Percentiles rank a stretch among this genome's conserved stretches.
phyloP scores from a whole-genome alignment of 1,140 invertebrate species.

The Ctenoplectra terminalis region DNA sequence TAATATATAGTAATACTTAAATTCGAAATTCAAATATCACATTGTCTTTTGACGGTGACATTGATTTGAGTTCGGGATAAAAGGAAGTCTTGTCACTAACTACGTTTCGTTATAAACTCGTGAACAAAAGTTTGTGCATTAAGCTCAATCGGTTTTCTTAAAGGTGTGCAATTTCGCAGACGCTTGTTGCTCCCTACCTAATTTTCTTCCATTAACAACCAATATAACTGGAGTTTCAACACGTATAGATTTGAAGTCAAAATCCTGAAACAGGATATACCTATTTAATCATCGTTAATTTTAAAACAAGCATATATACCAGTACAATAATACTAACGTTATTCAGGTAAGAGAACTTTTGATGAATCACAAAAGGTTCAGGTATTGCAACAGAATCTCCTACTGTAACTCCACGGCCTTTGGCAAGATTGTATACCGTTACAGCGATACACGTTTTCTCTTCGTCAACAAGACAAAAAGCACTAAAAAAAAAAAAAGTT shows the following conservation, averaged over 20 bases:
- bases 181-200: slow-evolving; percentile 88
- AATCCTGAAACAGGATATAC: slow-evolving; percentile 84
- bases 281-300: slow-evolving; percentile 21
- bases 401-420: slow-evolving; percentile 91
- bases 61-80: not conserved
- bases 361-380: slow-evolving; percentile 87
- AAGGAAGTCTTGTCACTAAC: not conserved
- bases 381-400: slow-evolving; percentile 92
- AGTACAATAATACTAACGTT: slow-evolving; percentile 82
- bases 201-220: slow-evolving; percentile 89
- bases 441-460: slow-evolving; percentile 88
- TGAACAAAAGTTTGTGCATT: slow-evolving; percentile 4
- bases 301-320: not conserved
- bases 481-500: slow-evolving; percentile 86
- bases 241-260: slow-evolving; percentile 88
- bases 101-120: slow-evolving; percentile 10
- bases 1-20: slow-evolving; percentile 37
- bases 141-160: slow-evolving; percentile 77
- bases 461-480: slow-evolving; percentile 91
- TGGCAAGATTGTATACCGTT: slow-evolving; percentile 92
- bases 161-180: slow-evolving; percentile 81
- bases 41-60: slow-evolving; percentile 15
- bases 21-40: slow-evolving; percentile 33
- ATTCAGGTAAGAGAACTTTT: slow-evolving; percentile 85
- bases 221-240: slow-evolving; percentile 90